These are phyloP conservation scores for Ophiothrix spiculata DNA, from an alignment of 35 echinoderm and acorn worm species.

Conservation along the genomic window DNA sequence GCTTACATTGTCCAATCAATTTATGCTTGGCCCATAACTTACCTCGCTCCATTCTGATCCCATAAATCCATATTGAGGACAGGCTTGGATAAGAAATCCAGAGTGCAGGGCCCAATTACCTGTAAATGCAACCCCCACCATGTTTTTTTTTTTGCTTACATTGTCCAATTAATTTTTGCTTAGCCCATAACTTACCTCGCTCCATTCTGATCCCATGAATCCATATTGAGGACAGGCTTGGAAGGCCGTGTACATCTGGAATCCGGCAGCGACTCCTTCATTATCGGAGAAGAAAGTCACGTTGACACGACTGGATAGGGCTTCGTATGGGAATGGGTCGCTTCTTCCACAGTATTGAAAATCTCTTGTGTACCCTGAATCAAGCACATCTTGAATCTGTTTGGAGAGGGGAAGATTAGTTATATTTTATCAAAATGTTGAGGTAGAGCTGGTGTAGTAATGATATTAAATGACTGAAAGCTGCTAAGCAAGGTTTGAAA, in stretches of 20 bases:
- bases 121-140: too few relatives aligned
- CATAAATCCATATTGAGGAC: slow-evolving; percentile 23
- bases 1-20: too few relatives aligned
- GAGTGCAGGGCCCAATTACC: too few relatives aligned
- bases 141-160: too few relatives aligned
- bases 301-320: background rate
- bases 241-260: slow-evolving; percentile 26
- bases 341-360: background rate
- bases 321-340: background rate
- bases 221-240: slow-evolving; percentile 21
- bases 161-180: too few relatives aligned
- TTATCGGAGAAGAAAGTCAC: slow-evolving; percentile 30
- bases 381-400: background rate
- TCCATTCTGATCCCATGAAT: slow-evolving; percentile 10
- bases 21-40: too few relatives aligned
- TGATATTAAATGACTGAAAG: too few relatives aligned
- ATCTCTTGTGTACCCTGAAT: background rate
- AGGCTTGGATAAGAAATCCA: too few relatives aligned
- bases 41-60: slow-evolving; percentile 22
- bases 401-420: background rate
- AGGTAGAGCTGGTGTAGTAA: too few relatives aligned
- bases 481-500: too few relatives aligned
- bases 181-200: slow-evolving; percentile 39
- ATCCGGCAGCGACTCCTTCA: background rate
- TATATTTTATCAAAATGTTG: too few relatives aligned